A percentile compares a stretch with the other conserved stretches of the same genome.
Conservation (phyloP, 2,888 invertebrate genomes). For the Lapara coniferarum region DNA sequence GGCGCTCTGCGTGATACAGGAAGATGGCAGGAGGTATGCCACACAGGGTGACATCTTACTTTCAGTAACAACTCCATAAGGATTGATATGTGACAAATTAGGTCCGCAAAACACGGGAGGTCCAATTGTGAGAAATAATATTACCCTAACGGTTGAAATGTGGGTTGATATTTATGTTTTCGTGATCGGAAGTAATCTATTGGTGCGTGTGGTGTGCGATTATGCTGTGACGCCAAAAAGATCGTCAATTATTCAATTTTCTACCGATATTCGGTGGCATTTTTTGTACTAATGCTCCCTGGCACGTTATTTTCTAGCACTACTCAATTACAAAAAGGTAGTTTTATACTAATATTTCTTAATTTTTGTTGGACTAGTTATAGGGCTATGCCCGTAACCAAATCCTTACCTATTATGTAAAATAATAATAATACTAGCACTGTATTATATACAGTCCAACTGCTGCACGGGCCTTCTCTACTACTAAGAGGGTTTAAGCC, state of each 20-base stretch:
- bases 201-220: constrained; percentile 30
- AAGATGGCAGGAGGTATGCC: constrained; percentile 74
- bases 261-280: no score
- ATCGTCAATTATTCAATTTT: constrained; percentile 27
- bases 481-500: no score
- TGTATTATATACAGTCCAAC: no score
- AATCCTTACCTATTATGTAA: no score
- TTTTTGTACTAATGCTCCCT: neutral
- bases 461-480: no score
- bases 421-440: no score
- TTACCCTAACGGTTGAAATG: constrained; percentile 46
- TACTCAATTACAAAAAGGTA: neutral
- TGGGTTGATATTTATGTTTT: constrained; percentile 41
- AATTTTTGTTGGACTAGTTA: no score
- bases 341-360: no score
- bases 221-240: constrained; percentile 14
- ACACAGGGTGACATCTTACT: constrained; percentile 78
- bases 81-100: constrained; percentile 72
- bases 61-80: constrained; percentile 57
- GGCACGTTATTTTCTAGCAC: neutral
- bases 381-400: no score
- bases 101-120: constrained; percentile 64
- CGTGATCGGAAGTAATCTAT: constrained; percentile 75
- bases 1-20: constrained; percentile 77
- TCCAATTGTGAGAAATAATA: constrained; percentile 61